Base-by-base conservation (phyloP, 2,113 vertebrate species). In the Carassius auratus region DNA sequence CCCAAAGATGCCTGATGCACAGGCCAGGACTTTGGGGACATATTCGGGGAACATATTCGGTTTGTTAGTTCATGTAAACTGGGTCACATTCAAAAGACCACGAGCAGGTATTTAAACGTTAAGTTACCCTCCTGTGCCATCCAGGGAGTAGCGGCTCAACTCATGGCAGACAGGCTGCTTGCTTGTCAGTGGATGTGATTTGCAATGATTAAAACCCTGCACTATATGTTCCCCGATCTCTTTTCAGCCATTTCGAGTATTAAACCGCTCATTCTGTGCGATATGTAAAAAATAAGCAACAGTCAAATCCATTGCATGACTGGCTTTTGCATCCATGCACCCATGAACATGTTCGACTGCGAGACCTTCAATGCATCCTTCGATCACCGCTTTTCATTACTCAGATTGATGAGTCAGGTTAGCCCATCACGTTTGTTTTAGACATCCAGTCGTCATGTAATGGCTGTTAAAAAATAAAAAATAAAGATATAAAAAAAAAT, bases 11-110 rank as follows among this genome's bases (percentile, higher is more conserved):
- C 57, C 82, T 23, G 73, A 50, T 85, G 83, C 66, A 68, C 82
- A 89, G 86, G 89, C 89, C 82, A 85, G 76, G 84, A 76, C 62
- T 73, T 52, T 66, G 86, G 76, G 79, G 75, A 75, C 73, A 38
- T 73, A 78, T 62, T n/a, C 26, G 26, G 57, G 57, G 81, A 12
- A 59, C 36, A 36, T 30, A 74, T 48, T 78, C 82, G 69, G 86
- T 83, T 81, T 85, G 80, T 69, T 76, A 79, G 83, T 84, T 81
- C 42, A 81, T 68, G 48, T 68, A 66, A 88, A 78, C 69, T 86
- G 90, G 86, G 77, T 85, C 84, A 85, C 26, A 85, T 61, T 48
- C 68, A 84, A 80, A 73, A 87, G 36, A 74, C 42, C 50, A 84
- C 13, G 26, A 45, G 26, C 45, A 78, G 61, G 76, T 73, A 57